These are phyloP conservation scores for Microtus pennsylvanicus DNA, from an alignment of 2,113 vertebrate species.

Conservation along the genomic window DNA sequence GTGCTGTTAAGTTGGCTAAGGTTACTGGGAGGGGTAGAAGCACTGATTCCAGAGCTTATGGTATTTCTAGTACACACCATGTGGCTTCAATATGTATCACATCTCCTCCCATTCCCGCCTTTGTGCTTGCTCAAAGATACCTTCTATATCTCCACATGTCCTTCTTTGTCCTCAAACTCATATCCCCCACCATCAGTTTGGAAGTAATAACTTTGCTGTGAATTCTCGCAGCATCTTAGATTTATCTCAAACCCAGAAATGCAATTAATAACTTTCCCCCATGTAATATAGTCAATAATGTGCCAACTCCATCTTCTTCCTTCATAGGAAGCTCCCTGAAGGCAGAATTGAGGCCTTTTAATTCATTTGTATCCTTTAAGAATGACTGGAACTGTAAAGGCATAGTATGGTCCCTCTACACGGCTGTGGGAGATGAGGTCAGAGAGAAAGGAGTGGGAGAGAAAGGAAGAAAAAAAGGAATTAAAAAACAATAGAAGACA, in stretches of 20 bases:
- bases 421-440: neutral
- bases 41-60: neutral
- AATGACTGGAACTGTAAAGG: neutral
- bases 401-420: neutral
- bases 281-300: neutral
- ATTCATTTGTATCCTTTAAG: neutral
- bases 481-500: constrained; percentile 66
- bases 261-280: neutral
- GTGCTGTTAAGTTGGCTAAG: neutral
- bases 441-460: neutral
- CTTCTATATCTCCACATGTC: fast-evolving
- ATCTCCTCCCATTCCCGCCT: neutral
- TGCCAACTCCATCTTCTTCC: neutral
- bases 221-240: neutral
- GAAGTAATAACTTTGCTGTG: neutral
- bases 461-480: constrained; percentile 18
- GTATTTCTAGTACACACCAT: neutral
- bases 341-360: neutral
- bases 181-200: neutral
- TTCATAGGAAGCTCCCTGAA: neutral
- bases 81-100: neutral
- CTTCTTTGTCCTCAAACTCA: neutral
- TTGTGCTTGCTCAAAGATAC: too few species aligned
- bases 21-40: neutral
- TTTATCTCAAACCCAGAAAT: neutral